These are phyloP conservation scores for Bombus confusus DNA, from an alignment of 1,140 invertebrate species.

Conservation along the genomic window DNA sequence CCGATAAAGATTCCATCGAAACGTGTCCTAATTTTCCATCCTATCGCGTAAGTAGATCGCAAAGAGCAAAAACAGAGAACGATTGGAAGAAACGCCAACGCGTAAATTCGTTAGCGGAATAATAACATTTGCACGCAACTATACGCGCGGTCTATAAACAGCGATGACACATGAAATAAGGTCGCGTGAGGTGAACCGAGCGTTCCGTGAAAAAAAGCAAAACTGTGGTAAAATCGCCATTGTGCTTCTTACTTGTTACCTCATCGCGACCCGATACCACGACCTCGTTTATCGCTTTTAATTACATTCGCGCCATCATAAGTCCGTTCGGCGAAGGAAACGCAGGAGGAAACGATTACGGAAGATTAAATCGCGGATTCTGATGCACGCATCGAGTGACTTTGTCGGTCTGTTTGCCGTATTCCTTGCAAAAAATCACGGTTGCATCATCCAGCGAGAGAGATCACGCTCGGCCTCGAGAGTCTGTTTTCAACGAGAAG, in stretches of 20 bases:
- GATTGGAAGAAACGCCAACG: no score
- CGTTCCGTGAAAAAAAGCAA: neutral
- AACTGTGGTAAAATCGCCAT: neutral
- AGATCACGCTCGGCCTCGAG: conserved; percentile 25
- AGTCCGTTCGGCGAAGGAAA: neutral
- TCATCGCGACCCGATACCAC: neutral
- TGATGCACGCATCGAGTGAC: neutral
- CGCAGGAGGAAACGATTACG: neutral
- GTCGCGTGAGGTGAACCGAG: conserved; percentile 9
- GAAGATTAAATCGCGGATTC: neutral
- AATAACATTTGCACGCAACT: conserved; percentile 1
- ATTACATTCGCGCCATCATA: neutral
- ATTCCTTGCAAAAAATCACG: neutral
- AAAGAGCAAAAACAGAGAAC: no score
- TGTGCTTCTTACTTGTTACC: neutral
- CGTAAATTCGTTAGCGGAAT: neutral
- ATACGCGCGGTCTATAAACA: conserved; percentile 1
- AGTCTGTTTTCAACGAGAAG: conserved; percentile 14
- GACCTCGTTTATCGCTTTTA: neutral
- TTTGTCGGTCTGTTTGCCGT: conserved; percentile 9
- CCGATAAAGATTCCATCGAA: no score
- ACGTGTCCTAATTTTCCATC: no score
- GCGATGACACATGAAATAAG: conserved; percentile 39
- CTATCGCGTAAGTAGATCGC: no score
- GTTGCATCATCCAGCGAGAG: conserved; percentile 5